These are phyloP conservation scores for Spodoptera frugiperda DNA, from an alignment of 1,140 invertebrate genomes.

Conservation along the genomic window DNA sequence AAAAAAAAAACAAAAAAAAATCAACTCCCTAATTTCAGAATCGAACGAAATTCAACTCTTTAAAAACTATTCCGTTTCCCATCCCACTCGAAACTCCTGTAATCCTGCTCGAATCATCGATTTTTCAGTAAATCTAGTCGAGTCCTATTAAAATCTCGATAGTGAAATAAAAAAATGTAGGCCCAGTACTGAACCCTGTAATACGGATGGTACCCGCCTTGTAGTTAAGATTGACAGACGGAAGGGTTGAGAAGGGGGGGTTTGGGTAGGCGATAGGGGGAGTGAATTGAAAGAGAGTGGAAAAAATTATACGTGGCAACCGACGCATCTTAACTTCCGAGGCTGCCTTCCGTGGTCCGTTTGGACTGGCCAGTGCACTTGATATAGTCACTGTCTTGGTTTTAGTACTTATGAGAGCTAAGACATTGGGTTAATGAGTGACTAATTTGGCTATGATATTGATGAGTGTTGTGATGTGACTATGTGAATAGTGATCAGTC, in stretches of 20 bases:
- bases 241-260: slow-evolving; percentile 74
- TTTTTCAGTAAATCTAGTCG: slow-evolving; percentile 69
- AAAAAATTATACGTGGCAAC: slow-evolving; percentile 85
- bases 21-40: neutral
- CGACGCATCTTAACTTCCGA: slow-evolving; percentile 84
- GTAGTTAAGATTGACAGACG: slow-evolving; percentile 85
- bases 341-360: slow-evolving; percentile 68
- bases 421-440: too few species aligned
- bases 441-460: too few species aligned
- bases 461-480: too few species aligned
- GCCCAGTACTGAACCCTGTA: slow-evolving; percentile 78
- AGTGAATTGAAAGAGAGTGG: slow-evolving; percentile 81
- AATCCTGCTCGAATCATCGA: slow-evolving; percentile 68
- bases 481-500: too few species aligned
- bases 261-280: slow-evolving; percentile 69
- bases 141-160: slow-evolving; percentile 76
- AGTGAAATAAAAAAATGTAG: slow-evolving; percentile 75
- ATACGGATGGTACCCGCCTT: slow-evolving; percentile 73
- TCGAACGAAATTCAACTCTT: slow-evolving; percentile 46
- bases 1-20: neutral
- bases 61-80: slow-evolving; percentile 55
- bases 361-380: slow-evolving; percentile 58
- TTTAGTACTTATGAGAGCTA: neutral
- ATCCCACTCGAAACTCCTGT: slow-evolving; percentile 39
- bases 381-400: slow-evolving; percentile 48